These are phyloP conservation scores for Vanacampus margaritifer DNA, from an alignment of 2,113 vertebrate genomes.

Conservation along the genomic window DNA sequence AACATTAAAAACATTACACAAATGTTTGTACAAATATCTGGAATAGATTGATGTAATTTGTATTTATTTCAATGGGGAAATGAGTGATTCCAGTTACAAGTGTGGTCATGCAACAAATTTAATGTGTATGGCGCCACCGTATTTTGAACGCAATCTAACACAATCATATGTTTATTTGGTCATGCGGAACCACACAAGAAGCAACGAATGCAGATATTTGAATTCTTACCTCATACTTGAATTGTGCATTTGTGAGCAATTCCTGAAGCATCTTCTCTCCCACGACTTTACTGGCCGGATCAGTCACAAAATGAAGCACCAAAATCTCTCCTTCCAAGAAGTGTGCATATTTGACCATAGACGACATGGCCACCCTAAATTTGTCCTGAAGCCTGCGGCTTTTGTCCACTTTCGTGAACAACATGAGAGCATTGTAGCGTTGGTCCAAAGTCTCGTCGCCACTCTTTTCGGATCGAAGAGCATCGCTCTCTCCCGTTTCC, in stretches of 20 bases:
- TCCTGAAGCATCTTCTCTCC: slow-evolving; percentile 79
- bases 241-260: slow-evolving; percentile 76
- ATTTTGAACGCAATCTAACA: neutral
- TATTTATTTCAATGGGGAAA: neutral
- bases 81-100: neutral
- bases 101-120: neutral
- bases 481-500: slow-evolving; percentile 2
- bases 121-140: neutral
- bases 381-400: slow-evolving; percentile 78
- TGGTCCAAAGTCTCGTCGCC: slow-evolving; percentile 11
- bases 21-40: no score
- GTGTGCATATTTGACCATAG: slow-evolving; percentile 67
- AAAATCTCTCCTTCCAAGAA: slow-evolving; percentile 72
- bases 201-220: neutral
- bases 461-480: neutral
- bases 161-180: neutral
- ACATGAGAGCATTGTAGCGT: slow-evolving; percentile 82
- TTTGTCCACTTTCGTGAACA: slow-evolving; percentile 91
- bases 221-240: slow-evolving; percentile 81
- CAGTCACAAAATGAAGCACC: slow-evolving; percentile 76
- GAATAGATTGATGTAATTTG: neutral
- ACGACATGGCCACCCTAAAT: slow-evolving; percentile 75
- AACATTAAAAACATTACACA: no score
- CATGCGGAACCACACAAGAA: neutral
- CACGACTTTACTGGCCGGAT: slow-evolving; percentile 78